These are phyloP conservation scores for Dioctria linearis DNA, from an alignment of 2,888 invertebrate species.

Conservation along the genomic window DNA sequence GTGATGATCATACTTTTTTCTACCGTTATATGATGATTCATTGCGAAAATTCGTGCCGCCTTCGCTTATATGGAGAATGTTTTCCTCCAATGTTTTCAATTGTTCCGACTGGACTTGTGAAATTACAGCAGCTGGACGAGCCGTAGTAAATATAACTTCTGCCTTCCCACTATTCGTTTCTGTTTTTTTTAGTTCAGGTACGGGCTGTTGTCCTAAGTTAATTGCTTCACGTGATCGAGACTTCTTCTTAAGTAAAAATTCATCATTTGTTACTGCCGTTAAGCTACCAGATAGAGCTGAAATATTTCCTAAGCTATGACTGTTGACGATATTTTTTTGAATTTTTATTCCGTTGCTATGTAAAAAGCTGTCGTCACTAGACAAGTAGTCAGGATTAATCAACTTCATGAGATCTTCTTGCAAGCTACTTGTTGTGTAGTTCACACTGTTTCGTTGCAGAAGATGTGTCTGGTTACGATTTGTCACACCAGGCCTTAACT, in stretches of 20 bases:
- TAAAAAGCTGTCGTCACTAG: constrained; percentile 64
- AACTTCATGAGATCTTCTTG: constrained; percentile 90
- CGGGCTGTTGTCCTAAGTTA: constrained; percentile 64
- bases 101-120: constrained; percentile 70
- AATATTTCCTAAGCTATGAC: constrained; percentile 62
- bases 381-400: constrained; percentile 83
- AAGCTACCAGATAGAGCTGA: constrained; percentile 58
- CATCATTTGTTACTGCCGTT: constrained; percentile 59
- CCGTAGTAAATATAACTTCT: constrained; percentile 78
- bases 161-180: constrained; percentile 50
- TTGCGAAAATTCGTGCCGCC: constrained; percentile 65
- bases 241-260: constrained; percentile 60
- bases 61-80: constrained; percentile 60
- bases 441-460: constrained; percentile 65
- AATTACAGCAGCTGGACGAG: constrained; percentile 78
- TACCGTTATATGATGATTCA: constrained; percentile 29
- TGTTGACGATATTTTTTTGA: constrained; percentile 60
- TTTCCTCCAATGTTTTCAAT: constrained; percentile 62
- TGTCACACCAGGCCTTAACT: constrained; percentile 73
- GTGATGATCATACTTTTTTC: constrained; percentile 58
- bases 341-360: constrained; percentile 56
- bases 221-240: constrained; percentile 62
- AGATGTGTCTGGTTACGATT: constrained; percentile 71
- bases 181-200: constrained; percentile 61
- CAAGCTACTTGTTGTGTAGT: constrained; percentile 71